Conservation (phyloP, 1,140 invertebrate species). For the Heliconius hewitsoni region DNA sequence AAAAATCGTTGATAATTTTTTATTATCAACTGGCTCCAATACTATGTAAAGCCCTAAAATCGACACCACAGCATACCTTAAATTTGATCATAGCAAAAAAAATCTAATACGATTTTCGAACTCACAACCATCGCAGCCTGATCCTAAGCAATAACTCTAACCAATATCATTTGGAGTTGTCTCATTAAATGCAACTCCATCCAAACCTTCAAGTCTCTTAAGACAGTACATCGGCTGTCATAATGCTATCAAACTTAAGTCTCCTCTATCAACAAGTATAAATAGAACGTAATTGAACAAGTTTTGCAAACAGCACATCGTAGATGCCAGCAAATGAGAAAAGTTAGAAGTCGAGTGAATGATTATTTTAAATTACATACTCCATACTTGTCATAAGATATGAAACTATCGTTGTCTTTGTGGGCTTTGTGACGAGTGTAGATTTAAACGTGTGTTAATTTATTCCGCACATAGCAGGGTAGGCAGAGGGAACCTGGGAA, state of each 20-base stretch:
- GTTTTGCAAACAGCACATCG: slow-evolving; percentile 22
- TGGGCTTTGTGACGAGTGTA: neutral
- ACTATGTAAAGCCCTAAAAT: no score
- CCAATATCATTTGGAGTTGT: neutral
- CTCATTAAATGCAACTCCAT: neutral
- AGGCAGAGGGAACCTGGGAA: no score
- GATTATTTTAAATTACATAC: neutral
- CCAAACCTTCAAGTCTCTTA: neutral
- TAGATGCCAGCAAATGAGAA: slow-evolving; percentile 30
- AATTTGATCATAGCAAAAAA: no score
- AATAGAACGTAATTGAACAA: slow-evolving; percentile 30
- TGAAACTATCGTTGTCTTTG: neutral
- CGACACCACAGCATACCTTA: no score
- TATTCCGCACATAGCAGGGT: no score
- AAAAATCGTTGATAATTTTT: no score
- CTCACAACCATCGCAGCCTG: no score
- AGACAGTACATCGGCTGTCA: slow-evolving; percentile 17
- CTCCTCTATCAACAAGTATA: slow-evolving; percentile 24
- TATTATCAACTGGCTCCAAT: no score
- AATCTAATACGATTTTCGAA: no score
- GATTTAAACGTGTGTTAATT: no score
- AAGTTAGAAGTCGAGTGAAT: slow-evolving; percentile 17
- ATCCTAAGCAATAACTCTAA: neutral
- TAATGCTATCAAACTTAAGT: slow-evolving; percentile 25
- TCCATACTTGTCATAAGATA: neutral